A percentile compares a stretch with the other conserved stretches of the same genome.
Evolutionary conservation across 2,113 vertebrate genomes (phyloP).

Genomic region (Gymnogyps californianus): DNA sequence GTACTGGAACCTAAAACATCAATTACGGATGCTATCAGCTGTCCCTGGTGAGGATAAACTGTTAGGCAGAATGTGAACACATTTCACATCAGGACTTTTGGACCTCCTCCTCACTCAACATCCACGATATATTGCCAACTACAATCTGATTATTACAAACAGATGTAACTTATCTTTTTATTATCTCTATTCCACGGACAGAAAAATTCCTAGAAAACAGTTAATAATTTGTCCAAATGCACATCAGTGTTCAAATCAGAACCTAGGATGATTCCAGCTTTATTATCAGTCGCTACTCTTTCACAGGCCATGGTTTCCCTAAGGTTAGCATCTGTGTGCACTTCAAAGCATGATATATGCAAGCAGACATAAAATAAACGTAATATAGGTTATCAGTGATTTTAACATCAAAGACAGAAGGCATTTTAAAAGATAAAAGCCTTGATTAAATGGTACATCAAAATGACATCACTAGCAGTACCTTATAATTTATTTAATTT

Average conservation of each 20-base stretch:
- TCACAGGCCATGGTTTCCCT: background rate
- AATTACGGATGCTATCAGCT: background rate
- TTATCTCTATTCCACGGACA: background rate
- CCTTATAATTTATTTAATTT: background rate
- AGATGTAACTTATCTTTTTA: background rate
- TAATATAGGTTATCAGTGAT: background rate
- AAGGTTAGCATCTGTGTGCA: background rate
- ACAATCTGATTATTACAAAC: background rate
- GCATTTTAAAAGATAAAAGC: background rate
- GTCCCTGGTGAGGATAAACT: background rate
- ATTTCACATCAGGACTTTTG: background rate
- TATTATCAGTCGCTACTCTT: background rate
- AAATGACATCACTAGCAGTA: background rate
- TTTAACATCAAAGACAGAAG: background rate
- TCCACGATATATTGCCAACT: background rate
- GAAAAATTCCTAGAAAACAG: background rate
- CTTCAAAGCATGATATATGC: background rate
- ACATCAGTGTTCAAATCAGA: background rate
- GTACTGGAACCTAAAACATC: background rate
- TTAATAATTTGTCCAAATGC: background rate
- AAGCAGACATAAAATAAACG: background rate
- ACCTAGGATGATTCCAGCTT: background rate
- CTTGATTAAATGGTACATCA: background rate
- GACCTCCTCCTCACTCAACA: background rate
- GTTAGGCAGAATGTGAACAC: background rate